Base-by-base conservation (phyloP, 2,113 vertebrate species). In the Pogonocichla stellata region DNA sequence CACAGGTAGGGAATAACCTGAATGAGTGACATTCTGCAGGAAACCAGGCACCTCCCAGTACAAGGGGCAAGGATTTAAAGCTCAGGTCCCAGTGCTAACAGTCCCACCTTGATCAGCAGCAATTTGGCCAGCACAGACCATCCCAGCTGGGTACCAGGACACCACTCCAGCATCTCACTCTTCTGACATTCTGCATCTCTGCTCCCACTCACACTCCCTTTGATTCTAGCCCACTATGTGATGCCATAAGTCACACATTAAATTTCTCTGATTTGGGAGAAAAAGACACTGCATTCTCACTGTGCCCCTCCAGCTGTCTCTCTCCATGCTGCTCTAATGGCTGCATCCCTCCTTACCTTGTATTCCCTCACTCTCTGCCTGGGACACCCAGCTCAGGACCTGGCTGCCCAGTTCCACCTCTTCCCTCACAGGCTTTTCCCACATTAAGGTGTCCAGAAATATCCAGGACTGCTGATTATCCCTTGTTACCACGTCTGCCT, bases 91-190 rank as follows among this genome's bases (percentile, higher is more conserved):
- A 16, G n/a, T 5, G 28, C 47, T 36, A 28, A 2, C 19, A 19
- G 9, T 69, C 64, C 40, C 43, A 45, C 26, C 50, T 60, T 0
- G 0, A 26, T 20, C 31, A 83, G 28, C 40, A 61, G 36, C 0
- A 0, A 19, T 57, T 43, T 0, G 0, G 33, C 8, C 12, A 25
- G 61, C 28, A 18, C 29, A 34, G 69, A 65, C 10, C 58, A 38
- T 7, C 34, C 58, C 3, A 0, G 11, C 53, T 45, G 64, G 64
- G 48, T 33, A 60, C 40, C 34, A 45, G 5, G 2, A 2, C 6
- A 17, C 38, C 13, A 5, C 31, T 25, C 24, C 67, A 54, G 73
- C 53, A 14, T 1, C 53, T 80, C 6, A 1, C 33, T 57, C 14
- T 34, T 57, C 47, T 38, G 38, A 14, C 22, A 20, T 23, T 83